phyloP scores from a whole-genome alignment of 35 echinoderm and acorn worm species.

The Chiridota heheva region DNA sequence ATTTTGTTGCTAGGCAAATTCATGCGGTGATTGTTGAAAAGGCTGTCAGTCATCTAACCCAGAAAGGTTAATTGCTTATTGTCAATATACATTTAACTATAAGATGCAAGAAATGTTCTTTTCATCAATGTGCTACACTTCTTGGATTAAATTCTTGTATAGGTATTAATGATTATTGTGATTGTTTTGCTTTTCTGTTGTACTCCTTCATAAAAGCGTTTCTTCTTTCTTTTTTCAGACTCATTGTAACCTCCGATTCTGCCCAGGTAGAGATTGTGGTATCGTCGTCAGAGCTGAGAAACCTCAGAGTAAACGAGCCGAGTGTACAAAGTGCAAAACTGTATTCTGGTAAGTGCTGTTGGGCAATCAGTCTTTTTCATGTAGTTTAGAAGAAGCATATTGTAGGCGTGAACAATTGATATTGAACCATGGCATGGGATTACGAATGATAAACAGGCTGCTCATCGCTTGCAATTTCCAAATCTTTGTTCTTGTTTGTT shows the following conservation, averaged over 20 bases:
- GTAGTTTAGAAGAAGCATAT: neutral
- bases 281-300: constrained; percentile 67
- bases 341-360: constrained; percentile 71
- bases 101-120: no score
- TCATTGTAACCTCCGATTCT: constrained; percentile 82
- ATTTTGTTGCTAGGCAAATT: no score
- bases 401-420: neutral
- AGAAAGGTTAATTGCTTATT: no score
- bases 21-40: no score
- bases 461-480: no score
- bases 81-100: no score
- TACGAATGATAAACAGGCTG: no score
- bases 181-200: neutral
- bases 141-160: neutral
- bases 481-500: no score
- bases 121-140: no score
- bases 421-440: neutral
- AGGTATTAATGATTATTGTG: neutral
- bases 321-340: constrained; percentile 79
- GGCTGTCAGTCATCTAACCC: no score
- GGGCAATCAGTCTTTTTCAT: neutral
- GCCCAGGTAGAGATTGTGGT: constrained; percentile 77
- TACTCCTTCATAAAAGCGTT: no score
- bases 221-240: constrained; percentile 55
- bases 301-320: constrained; percentile 67